Conservation (phyloP, 2,888 invertebrate genomes). For the Dryobota labecula region DNA sequence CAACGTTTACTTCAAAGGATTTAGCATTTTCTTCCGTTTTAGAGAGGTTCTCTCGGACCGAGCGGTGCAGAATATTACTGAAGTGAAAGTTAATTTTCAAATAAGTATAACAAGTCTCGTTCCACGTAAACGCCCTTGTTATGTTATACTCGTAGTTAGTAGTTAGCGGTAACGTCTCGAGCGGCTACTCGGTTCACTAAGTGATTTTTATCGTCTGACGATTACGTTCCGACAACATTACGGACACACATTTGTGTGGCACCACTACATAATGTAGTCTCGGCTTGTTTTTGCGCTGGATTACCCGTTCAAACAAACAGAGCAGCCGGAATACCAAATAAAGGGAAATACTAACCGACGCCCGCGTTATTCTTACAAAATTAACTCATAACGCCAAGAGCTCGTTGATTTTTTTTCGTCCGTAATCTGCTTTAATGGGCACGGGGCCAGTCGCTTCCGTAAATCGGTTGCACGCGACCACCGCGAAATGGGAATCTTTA, state of each 20-base stretch:
- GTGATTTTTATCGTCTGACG: conserved; percentile 87
- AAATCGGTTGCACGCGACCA: conserved; percentile 86
- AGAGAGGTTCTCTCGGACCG: conserved; percentile 53
- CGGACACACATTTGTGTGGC: conserved; percentile 83
- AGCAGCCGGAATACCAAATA: conserved; percentile 87
- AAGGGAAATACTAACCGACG: conserved; percentile 87
- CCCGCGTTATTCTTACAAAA: conserved; percentile 89
- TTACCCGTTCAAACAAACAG: conserved; percentile 89
- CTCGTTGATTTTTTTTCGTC: conserved; percentile 86
- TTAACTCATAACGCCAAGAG: conserved; percentile 90
- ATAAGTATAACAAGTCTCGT: conserved; percentile 74
- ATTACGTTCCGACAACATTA: conserved; percentile 83
- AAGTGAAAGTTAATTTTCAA: conserved; percentile 74
- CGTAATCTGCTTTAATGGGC: conserved; percentile 90
- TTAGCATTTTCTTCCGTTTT: conserved; percentile 53
- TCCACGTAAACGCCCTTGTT: conserved; percentile 74
- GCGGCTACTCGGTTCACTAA: conserved; percentile 80
- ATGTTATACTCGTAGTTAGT: conserved; percentile 74
- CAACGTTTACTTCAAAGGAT: conserved; percentile 50
- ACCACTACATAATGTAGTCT: conserved; percentile 81
- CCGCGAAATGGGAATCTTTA: conserved; percentile 88
- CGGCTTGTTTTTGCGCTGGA: conserved; percentile 84
- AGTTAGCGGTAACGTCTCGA: conserved; percentile 79
- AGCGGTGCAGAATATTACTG: conserved; percentile 66
- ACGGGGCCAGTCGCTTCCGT: conserved; percentile 88